Base-by-base conservation (phyloP, 2,113 vertebrate genomes). In the Cryptotis parvus region DNA sequence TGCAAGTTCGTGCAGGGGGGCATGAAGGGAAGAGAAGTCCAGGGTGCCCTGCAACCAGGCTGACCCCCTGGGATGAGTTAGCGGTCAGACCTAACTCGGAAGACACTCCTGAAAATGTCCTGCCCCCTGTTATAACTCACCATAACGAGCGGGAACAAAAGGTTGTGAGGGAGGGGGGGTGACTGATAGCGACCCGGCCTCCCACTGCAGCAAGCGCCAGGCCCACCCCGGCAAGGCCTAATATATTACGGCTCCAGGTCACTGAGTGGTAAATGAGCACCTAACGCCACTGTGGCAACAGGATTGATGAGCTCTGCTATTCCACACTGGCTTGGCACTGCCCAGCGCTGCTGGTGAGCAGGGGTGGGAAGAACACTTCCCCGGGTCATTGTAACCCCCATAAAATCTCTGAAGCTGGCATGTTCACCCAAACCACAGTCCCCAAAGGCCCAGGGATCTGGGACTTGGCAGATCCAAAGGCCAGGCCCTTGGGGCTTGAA, bases 231-330 rank as follows among this genome's bases (percentile, higher is more conserved):
- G 87, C 78, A 95, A 96, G 92, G 78, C 93, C 37, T 96, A 78
- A 93, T 96, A 43, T 92, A 90, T 96, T 96, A 95, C 94, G 95
- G 95, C 94, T 95, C 18, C 93, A 87, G 97, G 97, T 98, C 97
- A 77, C 68, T 29, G 35, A 86, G 97, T 97, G 96, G 97, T 98
- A 98, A 98, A 98, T 98, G 97, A 98, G 95, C 96, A 87, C 95
- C 98, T 97, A 96, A 35, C 74, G 95, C 96, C 65, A 35, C 96
- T 18, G 31, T 96, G 97, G 97, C 97, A 97, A 94, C 96, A 81
- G 95, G 96, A 98, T 98, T 96, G 98, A 98, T 98, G 95, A 16
- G 93, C 33, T 39, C 89, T 84, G 95, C 96, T 91, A 90, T 94
- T 95, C 89, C 68, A 80, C 94, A 97, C 92, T 89, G 87, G 65